Percentiles rank a stretch among this genome's conserved stretches.
Conservation (phyloP, 2,888 invertebrate species). For the Eupsilia transversa region DNA sequence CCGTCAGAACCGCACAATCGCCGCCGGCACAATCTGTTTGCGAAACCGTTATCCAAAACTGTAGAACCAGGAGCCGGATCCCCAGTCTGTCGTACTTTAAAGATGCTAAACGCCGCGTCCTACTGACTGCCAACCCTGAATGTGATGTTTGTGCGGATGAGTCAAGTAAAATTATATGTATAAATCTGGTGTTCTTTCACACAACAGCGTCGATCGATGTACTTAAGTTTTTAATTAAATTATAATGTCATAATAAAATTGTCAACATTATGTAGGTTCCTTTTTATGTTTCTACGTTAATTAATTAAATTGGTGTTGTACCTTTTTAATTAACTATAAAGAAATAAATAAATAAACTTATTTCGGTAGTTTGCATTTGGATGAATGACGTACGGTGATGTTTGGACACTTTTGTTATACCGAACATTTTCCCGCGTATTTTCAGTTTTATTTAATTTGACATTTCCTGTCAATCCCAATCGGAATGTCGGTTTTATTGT, state of each 20-base stretch:
- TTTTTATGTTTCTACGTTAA: not conserved
- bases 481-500: not conserved
- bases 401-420: not conserved
- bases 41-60: not conserved
- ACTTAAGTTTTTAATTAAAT: not conserved
- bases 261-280: not conserved
- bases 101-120: not conserved
- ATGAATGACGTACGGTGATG: not conserved
- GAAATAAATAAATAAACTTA: not conserved
- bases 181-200: not conserved
- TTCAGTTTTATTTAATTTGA: conserved; percentile 16
- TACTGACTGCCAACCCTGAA: not conserved
- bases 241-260: no score
- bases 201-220: no score
- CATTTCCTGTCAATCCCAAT: not conserved
- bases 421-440: not conserved
- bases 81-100: not conserved
- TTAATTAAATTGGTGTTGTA: not conserved
- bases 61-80: not conserved
- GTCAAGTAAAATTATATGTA: not conserved
- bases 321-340: not conserved
- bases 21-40: no score
- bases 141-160: not conserved
- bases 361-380: not conserved
- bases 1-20: no score